Evolutionary conservation across 2,888 invertebrate genomes (phyloP).

Genomic region (Amorpha juglandis): DNA sequence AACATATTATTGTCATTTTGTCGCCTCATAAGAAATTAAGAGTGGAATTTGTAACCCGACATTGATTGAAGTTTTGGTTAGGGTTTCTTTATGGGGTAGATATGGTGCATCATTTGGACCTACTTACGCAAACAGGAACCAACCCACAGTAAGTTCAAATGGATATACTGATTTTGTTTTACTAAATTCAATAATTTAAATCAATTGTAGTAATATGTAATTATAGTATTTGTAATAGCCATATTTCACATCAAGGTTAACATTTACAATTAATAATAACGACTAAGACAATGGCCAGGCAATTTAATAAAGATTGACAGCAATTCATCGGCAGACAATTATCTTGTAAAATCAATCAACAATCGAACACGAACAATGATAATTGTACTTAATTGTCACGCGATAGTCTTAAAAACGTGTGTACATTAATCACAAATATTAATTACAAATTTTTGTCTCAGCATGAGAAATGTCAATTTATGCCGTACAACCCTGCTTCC

Average conservation of each 20-base stretch:
- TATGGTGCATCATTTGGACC: neutral
- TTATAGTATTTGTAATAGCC: slow-evolving; percentile 5
- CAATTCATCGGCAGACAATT: slow-evolving; percentile 9
- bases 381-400: slow-evolving; percentile 47
- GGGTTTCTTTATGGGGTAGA: no score
- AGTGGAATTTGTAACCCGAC: no score
- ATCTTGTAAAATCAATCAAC: slow-evolving; percentile 17
- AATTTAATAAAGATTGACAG: neutral
- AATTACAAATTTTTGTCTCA: slow-evolving; percentile 75
- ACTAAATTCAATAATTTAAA: no score
- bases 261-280: neutral
- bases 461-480: slow-evolving; percentile 76
- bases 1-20: no score
- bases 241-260: neutral
- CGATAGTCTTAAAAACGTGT: slow-evolving; percentile 43
- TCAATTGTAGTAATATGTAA: no score
- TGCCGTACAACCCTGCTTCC: slow-evolving; percentile 65
- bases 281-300: neutral
- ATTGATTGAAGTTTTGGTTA: no score
- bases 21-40: no score
- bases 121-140: neutral
- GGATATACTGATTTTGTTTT: no score
- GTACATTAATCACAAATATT: slow-evolving; percentile 69
- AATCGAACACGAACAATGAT: slow-evolving; percentile 33
- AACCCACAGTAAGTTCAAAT: no score